These are phyloP conservation scores for Gopherus flavomarginatus DNA, from an alignment of 2,113 vertebrate species.

Conservation along the genomic window DNA sequence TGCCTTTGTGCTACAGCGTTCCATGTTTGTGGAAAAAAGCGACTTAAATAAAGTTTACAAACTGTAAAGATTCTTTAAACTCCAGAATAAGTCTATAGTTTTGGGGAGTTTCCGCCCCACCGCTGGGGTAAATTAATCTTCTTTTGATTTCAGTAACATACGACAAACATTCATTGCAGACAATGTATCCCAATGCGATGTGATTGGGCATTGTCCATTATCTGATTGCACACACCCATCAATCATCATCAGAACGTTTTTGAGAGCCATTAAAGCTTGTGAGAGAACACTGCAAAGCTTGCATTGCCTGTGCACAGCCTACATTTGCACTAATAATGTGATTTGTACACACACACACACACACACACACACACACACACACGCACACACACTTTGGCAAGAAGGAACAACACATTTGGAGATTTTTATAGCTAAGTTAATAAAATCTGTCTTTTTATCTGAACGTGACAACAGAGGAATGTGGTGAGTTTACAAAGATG, in stretches of 20 bases:
- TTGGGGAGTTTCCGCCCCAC: neutral
- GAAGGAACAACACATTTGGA: neutral
- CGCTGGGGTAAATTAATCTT: neutral
- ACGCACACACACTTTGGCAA: neutral
- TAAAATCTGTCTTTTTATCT: neutral
- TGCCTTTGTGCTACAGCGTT: neutral
- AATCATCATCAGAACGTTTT: neutral
- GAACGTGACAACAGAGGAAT: neutral
- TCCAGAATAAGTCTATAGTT: neutral
- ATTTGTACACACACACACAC: neutral
- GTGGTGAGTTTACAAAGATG: neutral
- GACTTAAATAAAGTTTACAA: neutral
- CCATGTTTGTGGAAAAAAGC: neutral
- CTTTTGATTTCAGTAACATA: neutral
- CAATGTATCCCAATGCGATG: neutral
- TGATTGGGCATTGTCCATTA: neutral
- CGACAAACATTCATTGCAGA: neutral
- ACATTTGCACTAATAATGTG: neutral
- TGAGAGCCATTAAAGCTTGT: neutral
- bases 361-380: neutral
- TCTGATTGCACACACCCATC: neutral
- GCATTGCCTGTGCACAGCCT: neutral
- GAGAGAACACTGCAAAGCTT: neutral
- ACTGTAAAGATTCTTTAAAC: neutral
- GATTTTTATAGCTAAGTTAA: neutral